Evolutionary conservation across 92 coral and sea anemone genomes (phyloP), one percentile per base, ranked within the genome.

Genomic region (Phenganax stokvisi): DNA sequence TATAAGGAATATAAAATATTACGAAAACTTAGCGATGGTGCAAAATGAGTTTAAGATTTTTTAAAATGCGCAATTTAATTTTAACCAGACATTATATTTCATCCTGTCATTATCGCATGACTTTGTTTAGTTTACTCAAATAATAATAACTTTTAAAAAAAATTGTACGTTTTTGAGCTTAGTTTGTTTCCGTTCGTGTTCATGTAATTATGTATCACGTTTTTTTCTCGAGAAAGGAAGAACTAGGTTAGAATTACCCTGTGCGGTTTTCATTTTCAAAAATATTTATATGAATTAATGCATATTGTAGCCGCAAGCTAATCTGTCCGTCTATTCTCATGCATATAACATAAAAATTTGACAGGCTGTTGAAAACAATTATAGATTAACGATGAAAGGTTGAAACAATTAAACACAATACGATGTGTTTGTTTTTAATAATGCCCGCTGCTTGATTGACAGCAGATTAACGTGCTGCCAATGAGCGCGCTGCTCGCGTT

Each of bases 291-390:
- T 68, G 73, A 9, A 68, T 68, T 68, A 68, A 68, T 17, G 52
- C 73, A 53, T 20, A 20, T 30, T 52, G 15, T 29, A 30, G 31
- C 62, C 29, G 12, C 73, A 65, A 79, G 74, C 61, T 15, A 64
- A 79, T 79, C 83, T 79, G 30, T 79, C 60, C n/a, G 51, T 25
- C 58, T 31, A 55, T 51, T 61, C 74, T 79, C 74, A 79, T 79
- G 44, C 83, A 79, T 79, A 63, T 53, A 65, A 59, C 74, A 79
- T 79, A 63, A 62, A 68, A 67, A 56, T 79, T 79, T 79, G 83
- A 79, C 83, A 79, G 69, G 74, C 69, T 79, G 83, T 79, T 79
- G 83, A 79, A 79, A 79, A 79, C 83, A 79, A 79, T 79, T 79
- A 79, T 62, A 79, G 83, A 79, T 79, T 79, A 79, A 27, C 83